Base-by-base conservation (phyloP, 1,140 invertebrate species). In the Drosophila serrata region DNA sequence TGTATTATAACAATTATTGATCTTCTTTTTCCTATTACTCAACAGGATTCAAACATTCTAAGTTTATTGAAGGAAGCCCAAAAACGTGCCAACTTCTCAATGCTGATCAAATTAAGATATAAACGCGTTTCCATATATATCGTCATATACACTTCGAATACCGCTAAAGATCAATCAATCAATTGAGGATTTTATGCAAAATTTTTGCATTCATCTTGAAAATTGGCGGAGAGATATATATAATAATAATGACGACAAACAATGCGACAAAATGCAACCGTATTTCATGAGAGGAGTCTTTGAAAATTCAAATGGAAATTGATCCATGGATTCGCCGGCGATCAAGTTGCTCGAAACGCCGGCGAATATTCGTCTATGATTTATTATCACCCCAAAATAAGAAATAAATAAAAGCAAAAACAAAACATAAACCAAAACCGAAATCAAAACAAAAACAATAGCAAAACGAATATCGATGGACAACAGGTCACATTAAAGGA, bases 401-500 rank as follows among this genome's bases (percentile, higher is more conserved):
- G 11, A 33, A 12, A 12, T 12, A 12, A 29, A 29, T 24, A 24
- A 29, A 29, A 29, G 27, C 3, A 33, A 13, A 27, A 33, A 19
- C 31, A 0, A 33, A 13, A 19, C 3, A 56, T 5, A 8, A 51
- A 19, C 7, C 7, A 42, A n/a, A 51, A 22, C 19, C 13, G 15
- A 53, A 33, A 51, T 17, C 17, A 57, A 8, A 49, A 31, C 46
- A 48, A 27, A 13, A 31, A 19, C 49, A 53, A 53, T 6, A 45
- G 11, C 46, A 64, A 61, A 57, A 42, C 40, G 46, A 53, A 60
- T 59, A 48, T 31, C 62, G 29, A 58, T 43, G 49, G 39, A 57
- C 73, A 87, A 75, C 69, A 64, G 79, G 75, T 86, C 82, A 82
- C 58, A 88, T 84, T 88, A 81, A 84, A 88, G 85, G 84, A 88